phyloP scores from a whole-genome alignment of 2,113 vertebrate genomes.

The Thinocorus orbignyianus region DNA sequence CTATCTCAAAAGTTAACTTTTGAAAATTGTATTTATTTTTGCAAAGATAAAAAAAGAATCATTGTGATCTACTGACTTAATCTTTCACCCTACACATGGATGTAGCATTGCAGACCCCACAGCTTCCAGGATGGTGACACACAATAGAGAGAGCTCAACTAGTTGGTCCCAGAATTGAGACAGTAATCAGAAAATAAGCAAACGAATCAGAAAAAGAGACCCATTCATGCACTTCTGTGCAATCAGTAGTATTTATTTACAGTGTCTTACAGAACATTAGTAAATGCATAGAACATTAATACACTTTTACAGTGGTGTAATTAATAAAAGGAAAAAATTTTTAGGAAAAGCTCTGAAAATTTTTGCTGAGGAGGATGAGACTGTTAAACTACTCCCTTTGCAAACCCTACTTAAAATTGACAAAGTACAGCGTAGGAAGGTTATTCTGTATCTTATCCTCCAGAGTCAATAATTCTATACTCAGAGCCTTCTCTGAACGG shows the following conservation, averaged over 20 bases:
- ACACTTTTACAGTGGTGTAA: not conserved
- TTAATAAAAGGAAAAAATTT: not conserved
- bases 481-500: not conserved
- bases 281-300: not conserved
- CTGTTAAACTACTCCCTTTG: not conserved
- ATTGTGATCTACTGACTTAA: not conserved
- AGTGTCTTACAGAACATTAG: not conserved
- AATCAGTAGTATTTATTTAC: not conserved
- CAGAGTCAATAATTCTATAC: conserved; percentile 50
- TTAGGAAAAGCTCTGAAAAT: not conserved
- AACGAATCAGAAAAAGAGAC: not conserved
- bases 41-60: not conserved
- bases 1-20: not conserved
- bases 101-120: not conserved
- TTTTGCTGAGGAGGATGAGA: not conserved
- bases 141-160: not conserved
- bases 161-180: not conserved
- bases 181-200: not conserved
- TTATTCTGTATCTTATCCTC: not conserved
- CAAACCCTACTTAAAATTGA: conserved; percentile 20
- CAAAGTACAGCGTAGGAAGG: not conserved
- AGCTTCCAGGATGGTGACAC: not conserved
- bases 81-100: not conserved
- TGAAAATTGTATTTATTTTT: not conserved
- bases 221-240: not conserved